phyloP scores from a whole-genome alignment of 2,113 vertebrate genomes.

The Hemicordylus capensis region DNA sequence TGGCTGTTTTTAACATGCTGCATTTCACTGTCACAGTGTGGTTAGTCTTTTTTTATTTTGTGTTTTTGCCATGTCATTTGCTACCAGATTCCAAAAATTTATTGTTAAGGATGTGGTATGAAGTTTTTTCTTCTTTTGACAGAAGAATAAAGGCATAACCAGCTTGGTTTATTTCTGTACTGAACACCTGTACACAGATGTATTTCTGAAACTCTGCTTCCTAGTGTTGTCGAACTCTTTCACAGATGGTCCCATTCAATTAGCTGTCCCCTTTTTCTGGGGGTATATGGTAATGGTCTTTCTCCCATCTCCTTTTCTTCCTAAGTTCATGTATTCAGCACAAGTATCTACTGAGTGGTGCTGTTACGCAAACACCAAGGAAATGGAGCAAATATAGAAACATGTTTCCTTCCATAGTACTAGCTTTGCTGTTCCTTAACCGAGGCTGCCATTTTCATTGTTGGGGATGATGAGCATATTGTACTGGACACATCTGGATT shows the following conservation, averaged over 20 bases:
- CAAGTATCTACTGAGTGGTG: background rate
- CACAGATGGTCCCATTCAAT: background rate
- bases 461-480: background rate
- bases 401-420: background rate
- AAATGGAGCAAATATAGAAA: background rate
- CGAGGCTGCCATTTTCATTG: background rate
- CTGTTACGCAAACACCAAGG: background rate
- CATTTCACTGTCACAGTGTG: conserved; percentile 57
- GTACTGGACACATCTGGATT: background rate
- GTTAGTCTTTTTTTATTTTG: conserved; percentile 41
- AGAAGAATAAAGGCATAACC: conserved; percentile 20
- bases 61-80: conserved; percentile 48
- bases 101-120: conserved; percentile 55
- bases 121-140: conserved; percentile 35
- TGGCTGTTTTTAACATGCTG: conserved; percentile 66
- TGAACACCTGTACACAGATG: conserved; percentile 56
- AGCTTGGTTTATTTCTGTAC: conserved; percentile 51
- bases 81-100: conserved; percentile 34
- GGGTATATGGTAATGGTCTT: background rate
- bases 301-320: background rate
- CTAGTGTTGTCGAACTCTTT: conserved; percentile 53
- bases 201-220: conserved; percentile 22
- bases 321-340: background rate
- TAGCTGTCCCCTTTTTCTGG: background rate
- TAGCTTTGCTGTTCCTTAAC: background rate